Evolutionary conservation across 2,888 invertebrate genomes (phyloP).

Genomic region (Cepaea hortensis): DNA sequence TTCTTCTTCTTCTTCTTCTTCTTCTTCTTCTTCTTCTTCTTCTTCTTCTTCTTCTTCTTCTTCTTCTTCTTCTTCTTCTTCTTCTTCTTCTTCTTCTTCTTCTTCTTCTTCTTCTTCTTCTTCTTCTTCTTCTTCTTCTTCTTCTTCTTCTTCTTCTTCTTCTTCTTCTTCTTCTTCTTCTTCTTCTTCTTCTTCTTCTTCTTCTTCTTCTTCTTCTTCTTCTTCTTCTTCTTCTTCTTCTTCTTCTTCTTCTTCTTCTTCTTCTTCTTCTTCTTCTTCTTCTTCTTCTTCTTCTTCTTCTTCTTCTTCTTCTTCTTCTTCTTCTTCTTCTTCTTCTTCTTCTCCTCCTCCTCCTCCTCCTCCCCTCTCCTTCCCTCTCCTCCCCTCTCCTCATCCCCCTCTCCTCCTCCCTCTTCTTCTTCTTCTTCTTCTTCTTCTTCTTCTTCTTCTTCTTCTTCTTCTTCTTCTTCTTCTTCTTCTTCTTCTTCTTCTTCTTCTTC

Average conservation of each 20-base stretch:
- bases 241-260: not conserved
- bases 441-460: slow-evolving; percentile 25
- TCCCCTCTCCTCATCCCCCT: slow-evolving; percentile 16
- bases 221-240: slow-evolving; percentile 20
- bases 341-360: not conserved
- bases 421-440: slow-evolving; percentile 2
- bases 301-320: no score
- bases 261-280: not conserved
- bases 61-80: not conserved
- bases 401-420: slow-evolving; percentile 14
- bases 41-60: not conserved
- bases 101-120: not conserved
- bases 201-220: slow-evolving; percentile 31
- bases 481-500: slow-evolving; percentile 32
- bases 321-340: not conserved
- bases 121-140: not conserved
- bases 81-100: not conserved
- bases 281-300: not conserved
- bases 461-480: slow-evolving; percentile 38
- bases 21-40: not conserved
- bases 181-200: slow-evolving; percentile 5
- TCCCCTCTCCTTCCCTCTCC: slow-evolving; percentile 10
- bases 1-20: not conserved
- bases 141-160: not conserved
- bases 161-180: not conserved